Percentiles rank a stretch among this genome's conserved stretches.
phyloP scores from a whole-genome alignment of 2,113 vertebrate genomes.

The Peromyscus maniculatus region DNA sequence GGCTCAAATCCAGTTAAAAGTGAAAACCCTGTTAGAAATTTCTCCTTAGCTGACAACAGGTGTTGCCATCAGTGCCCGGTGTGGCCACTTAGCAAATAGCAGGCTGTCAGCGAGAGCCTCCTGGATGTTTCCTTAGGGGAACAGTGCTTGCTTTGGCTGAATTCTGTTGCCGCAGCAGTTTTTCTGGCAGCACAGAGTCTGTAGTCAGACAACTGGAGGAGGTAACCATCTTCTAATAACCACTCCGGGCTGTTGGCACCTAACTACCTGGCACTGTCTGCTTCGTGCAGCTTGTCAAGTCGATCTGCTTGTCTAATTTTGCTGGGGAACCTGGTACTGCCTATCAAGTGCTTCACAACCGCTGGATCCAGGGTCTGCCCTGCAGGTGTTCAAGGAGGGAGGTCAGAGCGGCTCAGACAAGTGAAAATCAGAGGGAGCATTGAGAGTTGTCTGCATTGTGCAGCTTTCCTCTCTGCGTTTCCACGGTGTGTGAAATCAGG shows the following conservation, averaged over 20 bases:
- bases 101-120: background rate
- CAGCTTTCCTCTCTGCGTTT: slow-evolving; percentile 3
- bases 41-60: background rate
- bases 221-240: slow-evolving; percentile 70
- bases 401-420: background rate
- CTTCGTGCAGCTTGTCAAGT: slow-evolving; percentile 49
- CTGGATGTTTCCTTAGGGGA: background rate
- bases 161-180: background rate
- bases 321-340: background rate
- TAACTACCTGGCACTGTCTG: slow-evolving; percentile 32
- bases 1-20: slow-evolving; percentile 63
- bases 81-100: slow-evolving; percentile 14
- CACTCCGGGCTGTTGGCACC: slow-evolving; percentile 74
- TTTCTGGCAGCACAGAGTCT: slow-evolving; percentile 21
- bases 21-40: background rate
- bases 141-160: slow-evolving; percentile 50
- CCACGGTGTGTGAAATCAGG: slow-evolving; percentile 51
- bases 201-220: slow-evolving; percentile 41
- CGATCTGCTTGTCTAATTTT: slow-evolving; percentile 48
- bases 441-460: background rate
- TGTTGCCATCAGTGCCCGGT: background rate
- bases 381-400: background rate
- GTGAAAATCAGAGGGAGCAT: background rate
- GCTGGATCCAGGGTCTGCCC: background rate
- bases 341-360: background rate